A percentile compares a stretch with the other conserved stretches of the same genome.
Conservation (phyloP, 2,113 vertebrate genomes). For the Pterocles gutturalis region DNA sequence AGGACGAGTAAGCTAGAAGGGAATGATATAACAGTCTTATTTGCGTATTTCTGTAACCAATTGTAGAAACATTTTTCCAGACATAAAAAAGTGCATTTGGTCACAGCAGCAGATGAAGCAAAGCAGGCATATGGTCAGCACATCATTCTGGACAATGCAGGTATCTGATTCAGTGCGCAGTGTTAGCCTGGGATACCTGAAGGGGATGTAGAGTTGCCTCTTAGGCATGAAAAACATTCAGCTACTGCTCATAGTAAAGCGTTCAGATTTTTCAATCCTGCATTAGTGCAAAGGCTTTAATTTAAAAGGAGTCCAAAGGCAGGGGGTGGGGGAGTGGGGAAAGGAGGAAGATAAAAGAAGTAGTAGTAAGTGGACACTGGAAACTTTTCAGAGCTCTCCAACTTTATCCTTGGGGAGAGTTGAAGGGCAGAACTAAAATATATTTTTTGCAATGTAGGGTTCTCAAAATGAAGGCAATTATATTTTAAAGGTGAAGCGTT, state of each 20-base stretch:
- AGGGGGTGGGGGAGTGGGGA: rapidly evolving
- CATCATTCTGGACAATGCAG: background rate
- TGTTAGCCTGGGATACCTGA: background rate
- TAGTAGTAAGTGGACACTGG: background rate
- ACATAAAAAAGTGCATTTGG: background rate
- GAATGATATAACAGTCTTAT: background rate
- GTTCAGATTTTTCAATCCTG: background rate
- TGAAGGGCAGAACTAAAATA: background rate
- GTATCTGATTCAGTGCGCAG: background rate
- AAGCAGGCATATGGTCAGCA: background rate
- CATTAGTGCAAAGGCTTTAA: background rate
- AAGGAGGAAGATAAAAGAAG: background rate
- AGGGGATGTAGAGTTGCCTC: background rate
- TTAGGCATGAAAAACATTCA: background rate
- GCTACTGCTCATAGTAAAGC: background rate
- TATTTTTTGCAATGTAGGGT: background rate
- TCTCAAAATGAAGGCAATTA: background rate
- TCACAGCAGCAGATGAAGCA: background rate
- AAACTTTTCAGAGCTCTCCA: background rate
- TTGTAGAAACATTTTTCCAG: background rate
- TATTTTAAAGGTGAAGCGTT: background rate
- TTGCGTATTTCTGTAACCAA: background rate
- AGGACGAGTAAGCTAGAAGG: background rate
- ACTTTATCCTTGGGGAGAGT: background rate
- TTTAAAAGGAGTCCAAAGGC: background rate